A percentile compares a stretch with the other conserved stretches of the same genome.
These are phyloP conservation scores for Rhipidura dahli DNA, from an alignment of 2,113 vertebrate genomes.

Conservation along the genomic window DNA sequence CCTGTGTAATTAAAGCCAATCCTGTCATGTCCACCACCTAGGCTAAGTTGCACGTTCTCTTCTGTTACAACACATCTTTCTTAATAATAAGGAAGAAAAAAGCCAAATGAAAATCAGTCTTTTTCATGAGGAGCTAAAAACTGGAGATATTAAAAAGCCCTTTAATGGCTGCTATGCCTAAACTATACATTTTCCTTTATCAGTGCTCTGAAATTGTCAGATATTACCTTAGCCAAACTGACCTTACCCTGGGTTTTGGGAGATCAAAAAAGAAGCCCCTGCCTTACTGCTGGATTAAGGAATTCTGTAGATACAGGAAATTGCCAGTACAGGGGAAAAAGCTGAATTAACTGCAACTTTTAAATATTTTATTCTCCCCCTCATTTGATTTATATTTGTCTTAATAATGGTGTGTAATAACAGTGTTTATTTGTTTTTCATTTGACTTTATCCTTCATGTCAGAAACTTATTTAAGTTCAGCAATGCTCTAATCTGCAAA, in stretches of 20 bases:
- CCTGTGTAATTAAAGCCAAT: not conserved
- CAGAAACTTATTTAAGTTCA: not conserved
- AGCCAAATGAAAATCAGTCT: not conserved
- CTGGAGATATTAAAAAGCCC: not conserved
- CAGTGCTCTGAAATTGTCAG: not conserved
- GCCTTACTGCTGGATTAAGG: not conserved
- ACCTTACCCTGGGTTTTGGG: not conserved
- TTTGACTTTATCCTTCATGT: not conserved
- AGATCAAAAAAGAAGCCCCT: not conserved
- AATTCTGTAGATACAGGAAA: not conserved
- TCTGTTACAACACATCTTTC: not conserved
- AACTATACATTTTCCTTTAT: not conserved
- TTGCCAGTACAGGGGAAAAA: not conserved
- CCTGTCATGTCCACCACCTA: not conserved
- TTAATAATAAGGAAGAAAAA: not conserved
- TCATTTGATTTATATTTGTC: not conserved
- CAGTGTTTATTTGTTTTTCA: not conserved
- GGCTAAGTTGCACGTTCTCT: not conserved
- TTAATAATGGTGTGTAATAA: not conserved
- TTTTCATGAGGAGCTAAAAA: not conserved
- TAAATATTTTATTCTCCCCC: not conserved
- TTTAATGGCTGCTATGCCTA: not conserved
- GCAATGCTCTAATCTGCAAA: not conserved
- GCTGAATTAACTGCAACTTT: not conserved
- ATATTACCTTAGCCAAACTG: not conserved